Conservation (phyloP, 2,797 vertebrate genomes). For the Eidolon dupreanum region DNA sequence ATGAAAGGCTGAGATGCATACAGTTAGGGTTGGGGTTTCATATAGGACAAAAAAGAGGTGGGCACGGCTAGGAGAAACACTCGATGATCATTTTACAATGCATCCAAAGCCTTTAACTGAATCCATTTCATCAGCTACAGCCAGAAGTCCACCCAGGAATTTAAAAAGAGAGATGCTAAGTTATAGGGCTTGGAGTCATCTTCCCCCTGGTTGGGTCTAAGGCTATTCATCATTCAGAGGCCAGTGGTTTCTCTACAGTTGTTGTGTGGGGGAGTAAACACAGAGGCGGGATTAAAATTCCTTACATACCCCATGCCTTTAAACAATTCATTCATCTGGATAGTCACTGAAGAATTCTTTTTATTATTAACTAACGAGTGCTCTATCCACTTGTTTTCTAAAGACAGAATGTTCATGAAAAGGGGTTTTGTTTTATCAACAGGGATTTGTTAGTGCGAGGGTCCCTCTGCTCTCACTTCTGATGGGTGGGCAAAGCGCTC, state of each 20-base stretch:
- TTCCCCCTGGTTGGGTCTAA: slow-evolving; percentile 13
- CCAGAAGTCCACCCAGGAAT: neutral
- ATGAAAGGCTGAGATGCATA: neutral
- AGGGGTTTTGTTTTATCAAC: slow-evolving; percentile 40
- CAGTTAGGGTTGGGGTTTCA: neutral
- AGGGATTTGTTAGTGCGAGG: neutral
- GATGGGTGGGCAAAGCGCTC: neutral
- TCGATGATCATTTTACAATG: neutral
- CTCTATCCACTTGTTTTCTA: slow-evolving; percentile 1
- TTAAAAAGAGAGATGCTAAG: neutral
- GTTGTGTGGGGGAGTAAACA: neutral
- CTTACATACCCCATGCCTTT: slow-evolving; percentile 66
- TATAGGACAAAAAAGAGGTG: neutral
- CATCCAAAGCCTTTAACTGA: slow-evolving; percentile 3
- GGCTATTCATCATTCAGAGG: slow-evolving; percentile 61
- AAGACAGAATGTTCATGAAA: neutral
- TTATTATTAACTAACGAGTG: slow-evolving; percentile 71
- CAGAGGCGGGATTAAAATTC: slow-evolving; percentile 77
- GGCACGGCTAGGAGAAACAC: neutral
- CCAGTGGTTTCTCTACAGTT: slow-evolving; percentile 58
- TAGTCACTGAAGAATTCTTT: slow-evolving; percentile 62
- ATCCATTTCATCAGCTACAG: neutral
- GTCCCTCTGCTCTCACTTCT: neutral
- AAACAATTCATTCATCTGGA: slow-evolving; percentile 63
- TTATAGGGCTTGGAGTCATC: neutral